Evolutionary conservation across 2,888 invertebrate species (phyloP).

Genomic region (Zaprionus lineosus): DNA sequence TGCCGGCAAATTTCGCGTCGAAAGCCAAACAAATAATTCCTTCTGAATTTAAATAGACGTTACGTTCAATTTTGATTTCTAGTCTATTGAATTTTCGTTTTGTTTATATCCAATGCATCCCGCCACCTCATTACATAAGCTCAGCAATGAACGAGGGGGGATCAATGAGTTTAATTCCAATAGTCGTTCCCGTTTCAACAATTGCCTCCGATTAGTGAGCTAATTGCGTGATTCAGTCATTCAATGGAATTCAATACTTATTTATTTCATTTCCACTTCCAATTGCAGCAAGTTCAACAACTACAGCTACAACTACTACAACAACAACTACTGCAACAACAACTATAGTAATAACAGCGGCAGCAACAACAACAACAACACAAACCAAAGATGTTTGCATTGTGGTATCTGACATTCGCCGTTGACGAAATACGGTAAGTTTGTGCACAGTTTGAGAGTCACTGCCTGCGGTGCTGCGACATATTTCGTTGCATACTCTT

Average conservation of each 20-base stretch:
- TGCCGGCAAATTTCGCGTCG: constrained; percentile 34
- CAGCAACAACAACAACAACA: constrained; percentile 22
- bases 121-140: no score
- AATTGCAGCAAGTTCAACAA: constrained; percentile 62
- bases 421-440: constrained; percentile 82
- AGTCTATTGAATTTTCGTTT: no score
- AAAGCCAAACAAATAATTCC: constrained; percentile 21
- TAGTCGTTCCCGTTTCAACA: not conserved
- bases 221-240: constrained; percentile 19
- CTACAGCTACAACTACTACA: no score
- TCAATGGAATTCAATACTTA: not conserved
- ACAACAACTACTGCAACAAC: no score
- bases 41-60: no score
- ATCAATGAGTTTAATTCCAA: not conserved
- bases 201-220: constrained; percentile 1
- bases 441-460: constrained; percentile 24
- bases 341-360: no score
- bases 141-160: no score
- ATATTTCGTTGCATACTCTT: constrained; percentile 39
- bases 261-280: constrained; percentile 29
- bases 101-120: no score
- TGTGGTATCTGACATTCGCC: constrained; percentile 82
- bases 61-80: no score
- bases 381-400: constrained; percentile 81
- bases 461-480: not conserved